Evolutionary conservation across 2,113 vertebrate species (phyloP).

Genomic region (Trematocara marginatum): DNA sequence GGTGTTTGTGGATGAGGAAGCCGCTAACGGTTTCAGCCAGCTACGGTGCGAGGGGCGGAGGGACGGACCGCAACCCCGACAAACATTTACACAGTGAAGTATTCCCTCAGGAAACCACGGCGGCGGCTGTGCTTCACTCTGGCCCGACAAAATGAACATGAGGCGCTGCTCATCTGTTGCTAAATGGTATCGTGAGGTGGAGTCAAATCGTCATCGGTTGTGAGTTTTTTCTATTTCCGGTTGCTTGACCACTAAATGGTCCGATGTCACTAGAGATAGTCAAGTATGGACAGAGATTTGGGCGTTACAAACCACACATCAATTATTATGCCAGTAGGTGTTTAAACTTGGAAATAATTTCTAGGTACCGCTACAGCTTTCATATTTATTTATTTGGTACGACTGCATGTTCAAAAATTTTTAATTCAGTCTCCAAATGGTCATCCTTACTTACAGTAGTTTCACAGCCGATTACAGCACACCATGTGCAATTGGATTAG

Average conservation of each 20-base stretch:
- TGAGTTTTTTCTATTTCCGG: slow-evolving; percentile 40
- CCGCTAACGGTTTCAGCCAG: not conserved
- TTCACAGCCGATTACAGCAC: slow-evolving; percentile 18
- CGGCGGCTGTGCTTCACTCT: not conserved
- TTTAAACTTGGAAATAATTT: not conserved
- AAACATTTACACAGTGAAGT: slow-evolving; percentile 26
- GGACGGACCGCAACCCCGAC: not conserved
- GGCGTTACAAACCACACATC: not conserved
- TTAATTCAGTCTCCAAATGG: not conserved
- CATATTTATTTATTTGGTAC: not conserved
- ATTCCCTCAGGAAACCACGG: not conserved
- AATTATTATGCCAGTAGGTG: not conserved
- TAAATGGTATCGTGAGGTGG: slow-evolving; percentile 58
- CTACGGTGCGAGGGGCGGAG: not conserved
- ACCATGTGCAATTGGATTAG: slow-evolving; percentile 52
- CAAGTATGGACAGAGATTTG: not conserved
- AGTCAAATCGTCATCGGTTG: slow-evolving; percentile 43
- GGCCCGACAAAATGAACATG: not conserved
- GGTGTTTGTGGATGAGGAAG: not conserved
- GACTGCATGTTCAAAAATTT: not conserved
- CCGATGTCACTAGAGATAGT: not conserved
- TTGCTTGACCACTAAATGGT: not conserved
- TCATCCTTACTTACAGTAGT: not conserved
- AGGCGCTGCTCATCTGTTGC: slow-evolving; percentile 58
- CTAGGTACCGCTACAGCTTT: not conserved